A percentile compares a stretch with the other conserved stretches of the same genome.
Evolutionary conservation across 2,888 invertebrate species (phyloP).

Genomic region (Catocala nupta): DNA sequence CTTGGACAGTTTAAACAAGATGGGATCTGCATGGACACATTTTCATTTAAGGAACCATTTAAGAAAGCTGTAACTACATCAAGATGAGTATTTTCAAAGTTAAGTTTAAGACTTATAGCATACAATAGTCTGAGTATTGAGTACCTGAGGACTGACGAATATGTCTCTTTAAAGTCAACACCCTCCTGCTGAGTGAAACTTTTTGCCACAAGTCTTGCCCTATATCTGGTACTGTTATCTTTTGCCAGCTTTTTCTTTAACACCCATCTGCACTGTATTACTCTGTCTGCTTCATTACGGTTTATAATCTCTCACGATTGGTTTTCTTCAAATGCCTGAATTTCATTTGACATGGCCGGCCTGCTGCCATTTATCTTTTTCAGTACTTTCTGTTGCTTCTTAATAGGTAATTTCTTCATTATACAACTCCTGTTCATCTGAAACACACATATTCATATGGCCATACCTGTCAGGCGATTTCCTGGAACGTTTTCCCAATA

Average conservation of each 20-base stretch:
- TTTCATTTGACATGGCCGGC: neutral
- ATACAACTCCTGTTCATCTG: conserved; percentile 1
- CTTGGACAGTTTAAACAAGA: conserved; percentile 12
- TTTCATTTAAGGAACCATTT: conserved; percentile 17
- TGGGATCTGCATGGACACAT: conserved; percentile 8
- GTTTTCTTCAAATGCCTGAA: conserved; percentile 9
- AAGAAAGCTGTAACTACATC: conserved; percentile 19
- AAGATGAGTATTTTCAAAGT: conserved; percentile 11
- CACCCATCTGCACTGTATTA: neutral
- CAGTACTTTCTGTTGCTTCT: neutral
- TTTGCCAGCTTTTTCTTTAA: conserved; percentile 2
- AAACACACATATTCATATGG: conserved; percentile 9
- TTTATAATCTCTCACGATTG: neutral
- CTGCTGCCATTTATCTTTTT: conserved; percentile 3
- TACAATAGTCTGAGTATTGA: conserved; percentile 6
- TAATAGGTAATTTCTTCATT: conserved; percentile 2
- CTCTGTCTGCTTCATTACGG: conserved; percentile 1
- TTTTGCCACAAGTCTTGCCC: no score
- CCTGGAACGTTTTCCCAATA: neutral
- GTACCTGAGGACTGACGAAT: conserved; percentile 5
- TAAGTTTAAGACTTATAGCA: conserved; percentile 2
- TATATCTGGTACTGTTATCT: no score
- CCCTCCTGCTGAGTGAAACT: no score
- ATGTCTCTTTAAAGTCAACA: no score
- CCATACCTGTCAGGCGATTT: conserved; percentile 20